Evolutionary conservation across 2,888 invertebrate species (phyloP), one percentile per base, ranked within the genome.

Genomic region (Oscheius sp.): DNA sequence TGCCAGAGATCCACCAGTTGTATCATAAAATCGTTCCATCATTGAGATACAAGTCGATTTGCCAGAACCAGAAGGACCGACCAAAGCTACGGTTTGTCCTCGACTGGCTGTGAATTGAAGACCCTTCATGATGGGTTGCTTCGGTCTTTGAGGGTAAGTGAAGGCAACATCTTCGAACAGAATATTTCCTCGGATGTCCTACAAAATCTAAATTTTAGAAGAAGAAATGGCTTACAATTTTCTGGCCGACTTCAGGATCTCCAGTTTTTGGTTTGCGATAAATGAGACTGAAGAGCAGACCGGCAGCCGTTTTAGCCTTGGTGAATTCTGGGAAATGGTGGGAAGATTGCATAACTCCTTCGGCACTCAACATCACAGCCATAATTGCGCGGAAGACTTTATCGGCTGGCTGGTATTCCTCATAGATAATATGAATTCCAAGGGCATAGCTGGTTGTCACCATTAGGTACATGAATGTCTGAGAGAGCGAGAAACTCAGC

Each of bases 11-110:
- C 93, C 93, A 1, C 87, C 88, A 5, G 88, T 88, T 0, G 92
- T 91, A 86, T 93, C 93, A 86, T 95, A 95, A 87, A 93, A 94
- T 69, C 94, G 88, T 87, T 93, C 91, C 0, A 94, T 87, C 48
- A 95, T 89, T 83, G 93, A 92, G 67, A 94, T 91, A 53, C 92
- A 91, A 0, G 94, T 95, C 48, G 92, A 93, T 88, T 95, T 95
- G 5, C 94, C 95, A 85, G 93, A 93, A 0, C 94, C 94, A 72
- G 93, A 93, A 1, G 91, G 91, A 88, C 69, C 94, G 3, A 89
- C 89, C 50, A 86, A 68, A 27, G 86, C 86, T 2, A 86, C 76
- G 2, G 80, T 84, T 71, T 81, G 86, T 25, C 81, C 87, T n/a
- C 84, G 82, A 5, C 79, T 71, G 4, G 87, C 86, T 0, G 70